These are phyloP conservation scores for Callipepla californica DNA, from an alignment of 2,113 vertebrate species.

Conservation along the genomic window DNA sequence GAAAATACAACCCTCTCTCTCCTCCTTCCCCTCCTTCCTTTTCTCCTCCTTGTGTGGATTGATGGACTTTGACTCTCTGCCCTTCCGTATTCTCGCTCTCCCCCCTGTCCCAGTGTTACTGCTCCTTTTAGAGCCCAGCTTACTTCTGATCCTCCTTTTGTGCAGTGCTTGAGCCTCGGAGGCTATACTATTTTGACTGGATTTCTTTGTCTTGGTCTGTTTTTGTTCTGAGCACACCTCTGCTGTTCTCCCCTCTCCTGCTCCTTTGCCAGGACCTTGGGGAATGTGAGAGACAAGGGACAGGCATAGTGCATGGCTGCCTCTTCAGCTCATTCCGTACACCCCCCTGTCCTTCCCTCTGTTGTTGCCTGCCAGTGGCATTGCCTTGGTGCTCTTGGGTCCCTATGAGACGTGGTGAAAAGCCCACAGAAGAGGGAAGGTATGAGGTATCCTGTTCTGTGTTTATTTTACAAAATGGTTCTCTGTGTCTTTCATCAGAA, in stretches of 20 bases:
- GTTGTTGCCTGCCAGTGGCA: slow-evolving; percentile 17
- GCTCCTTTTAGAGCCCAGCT: slow-evolving; percentile 75
- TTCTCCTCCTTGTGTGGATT: slow-evolving; percentile 69
- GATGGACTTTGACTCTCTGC: slow-evolving; percentile 63
- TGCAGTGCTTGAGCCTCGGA: slow-evolving; percentile 55
- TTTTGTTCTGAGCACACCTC: slow-evolving; percentile 23
- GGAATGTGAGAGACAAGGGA: slow-evolving; percentile 55
- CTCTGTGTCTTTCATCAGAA: not conserved
- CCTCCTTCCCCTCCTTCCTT: slow-evolving; percentile 45
- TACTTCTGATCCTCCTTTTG: slow-evolving; percentile 72
- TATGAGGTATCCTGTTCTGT: not conserved
- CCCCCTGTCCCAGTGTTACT: slow-evolving; percentile 80
- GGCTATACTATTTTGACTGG: slow-evolving; percentile 29
- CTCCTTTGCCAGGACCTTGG: slow-evolving; percentile 46
- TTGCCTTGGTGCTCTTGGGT: slow-evolving; percentile 44
- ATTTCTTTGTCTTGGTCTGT: slow-evolving; percentile 28
- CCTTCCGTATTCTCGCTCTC: slow-evolving; percentile 78
- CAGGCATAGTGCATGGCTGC: slow-evolving; percentile 70
- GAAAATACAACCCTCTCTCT: slow-evolving; percentile 56
- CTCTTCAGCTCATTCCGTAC: not conserved
- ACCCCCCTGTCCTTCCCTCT: not conserved
- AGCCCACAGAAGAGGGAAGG: not conserved
- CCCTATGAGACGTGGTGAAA: not conserved
- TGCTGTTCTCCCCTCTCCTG: slow-evolving; percentile 18
- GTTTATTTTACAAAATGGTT: not conserved